phyloP scores from a whole-genome alignment of 2,888 invertebrate genomes.

The Eupithecia insigniata region DNA sequence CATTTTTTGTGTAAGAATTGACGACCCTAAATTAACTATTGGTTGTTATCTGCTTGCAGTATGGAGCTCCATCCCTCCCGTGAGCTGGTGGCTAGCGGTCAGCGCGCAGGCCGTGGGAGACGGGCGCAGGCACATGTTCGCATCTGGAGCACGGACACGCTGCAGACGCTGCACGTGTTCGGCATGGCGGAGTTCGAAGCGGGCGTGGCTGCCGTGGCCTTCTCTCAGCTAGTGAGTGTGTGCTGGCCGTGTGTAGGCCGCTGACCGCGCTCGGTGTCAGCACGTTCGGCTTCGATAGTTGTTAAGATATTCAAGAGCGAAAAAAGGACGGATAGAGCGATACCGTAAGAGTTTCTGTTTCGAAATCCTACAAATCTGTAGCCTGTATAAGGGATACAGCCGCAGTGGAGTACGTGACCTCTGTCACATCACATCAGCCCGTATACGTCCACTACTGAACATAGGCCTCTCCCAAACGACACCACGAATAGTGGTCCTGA shows the following conservation, averaged over 20 bases:
- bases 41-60: constrained; percentile 68
- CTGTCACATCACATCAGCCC: no score
- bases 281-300: no score
- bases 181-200: constrained; percentile 95
- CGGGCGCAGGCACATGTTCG: constrained; percentile 95
- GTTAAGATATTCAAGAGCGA: background rate
- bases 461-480: no score
- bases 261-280: no score
- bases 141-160: constrained; percentile 95
- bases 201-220: constrained; percentile 94
- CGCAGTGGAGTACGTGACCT: background rate
- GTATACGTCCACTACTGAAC: no score
- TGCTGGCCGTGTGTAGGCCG: background rate
- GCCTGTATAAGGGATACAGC: background rate
- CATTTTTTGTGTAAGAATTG: no score
- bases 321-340: background rate
- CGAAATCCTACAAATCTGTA: background rate
- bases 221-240: constrained; percentile 90
- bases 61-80: constrained; percentile 95
- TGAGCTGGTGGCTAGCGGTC: constrained; percentile 95
- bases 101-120: constrained; percentile 91
- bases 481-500: no score
- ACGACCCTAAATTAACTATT: background rate
- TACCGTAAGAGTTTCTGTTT: background rate
- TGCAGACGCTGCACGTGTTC: constrained; percentile 94